Conservation (phyloP, 2,113 vertebrate genomes). For the Pygoscelis adeliae region DNA sequence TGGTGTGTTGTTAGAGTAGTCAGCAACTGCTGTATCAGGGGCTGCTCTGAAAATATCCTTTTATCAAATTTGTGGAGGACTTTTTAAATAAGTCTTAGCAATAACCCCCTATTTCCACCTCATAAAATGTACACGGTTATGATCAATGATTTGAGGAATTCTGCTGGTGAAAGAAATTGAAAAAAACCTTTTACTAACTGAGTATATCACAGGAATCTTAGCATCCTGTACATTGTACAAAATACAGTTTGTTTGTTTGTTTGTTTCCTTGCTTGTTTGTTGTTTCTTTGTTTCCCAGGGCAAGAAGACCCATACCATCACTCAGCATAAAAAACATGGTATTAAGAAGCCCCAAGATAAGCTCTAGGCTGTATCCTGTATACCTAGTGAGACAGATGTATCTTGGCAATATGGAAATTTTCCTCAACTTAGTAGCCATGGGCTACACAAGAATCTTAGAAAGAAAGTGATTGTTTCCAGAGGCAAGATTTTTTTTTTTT, state of each 20-base stretch:
- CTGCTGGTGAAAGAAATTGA: background rate
- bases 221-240: background rate
- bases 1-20: background rate
- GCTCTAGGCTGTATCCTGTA: background rate
- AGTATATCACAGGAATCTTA: background rate
- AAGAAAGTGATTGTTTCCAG: background rate
- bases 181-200: background rate
- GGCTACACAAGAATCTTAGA: background rate
- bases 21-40: background rate
- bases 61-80: background rate
- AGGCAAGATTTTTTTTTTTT: background rate
- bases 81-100: background rate
- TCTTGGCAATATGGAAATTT: background rate
- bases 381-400: background rate
- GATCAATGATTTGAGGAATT: background rate
- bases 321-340: background rate
- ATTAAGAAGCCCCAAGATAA: background rate
- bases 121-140: background rate
- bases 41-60: background rate
- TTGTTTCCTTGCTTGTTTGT: background rate
- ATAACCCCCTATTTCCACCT: background rate
- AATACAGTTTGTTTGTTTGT: background rate
- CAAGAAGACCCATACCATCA: background rate
- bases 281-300: background rate
- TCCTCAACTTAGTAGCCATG: background rate